These are phyloP conservation scores for Pandion haliaetus DNA, from an alignment of 2,113 vertebrate species.

Conservation along the genomic window DNA sequence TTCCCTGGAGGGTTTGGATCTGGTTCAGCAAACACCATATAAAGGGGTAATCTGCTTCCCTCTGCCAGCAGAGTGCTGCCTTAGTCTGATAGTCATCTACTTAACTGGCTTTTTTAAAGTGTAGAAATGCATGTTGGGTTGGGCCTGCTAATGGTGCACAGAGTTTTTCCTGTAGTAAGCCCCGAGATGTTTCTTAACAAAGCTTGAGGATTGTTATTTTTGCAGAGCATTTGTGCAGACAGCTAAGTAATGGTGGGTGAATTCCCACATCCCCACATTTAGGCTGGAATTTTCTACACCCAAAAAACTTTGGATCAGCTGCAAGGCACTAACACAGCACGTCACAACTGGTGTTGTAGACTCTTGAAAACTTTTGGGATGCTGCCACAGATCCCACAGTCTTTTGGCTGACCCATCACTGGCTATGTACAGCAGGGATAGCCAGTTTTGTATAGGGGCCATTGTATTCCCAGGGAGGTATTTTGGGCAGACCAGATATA, in stretches of 20 bases:
- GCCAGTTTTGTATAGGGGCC: neutral
- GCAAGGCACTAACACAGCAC: neutral
- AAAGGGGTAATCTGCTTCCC: neutral
- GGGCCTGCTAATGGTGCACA: conserved; percentile 18
- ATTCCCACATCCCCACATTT: conserved; percentile 19
- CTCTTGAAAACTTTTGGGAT: neutral
- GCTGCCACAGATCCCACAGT: conserved; percentile 33
- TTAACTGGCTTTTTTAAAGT: conserved; percentile 1
- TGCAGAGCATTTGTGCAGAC: neutral
- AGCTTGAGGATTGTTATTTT: conserved; percentile 30
- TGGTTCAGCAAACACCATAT: neutral
- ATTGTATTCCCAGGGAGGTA: neutral
- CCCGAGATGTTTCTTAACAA: neutral
- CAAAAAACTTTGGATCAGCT: neutral
- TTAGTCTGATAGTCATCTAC: conserved; percentile 7
- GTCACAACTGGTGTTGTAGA: neutral
- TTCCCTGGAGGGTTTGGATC: neutral
- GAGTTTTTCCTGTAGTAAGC: conserved; percentile 18
- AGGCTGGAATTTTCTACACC: conserved; percentile 22
- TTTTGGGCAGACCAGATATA: conserved; percentile 4
- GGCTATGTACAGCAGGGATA: neutral
- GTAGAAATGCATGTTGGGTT: neutral
- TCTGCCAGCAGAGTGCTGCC: neutral
- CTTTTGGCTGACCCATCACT: conserved; percentile 21
- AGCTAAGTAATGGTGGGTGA: conserved; percentile 20